A percentile compares a stretch with the other conserved stretches of the same genome.
These are phyloP conservation scores for Dolichallabes microphthalmus DNA, from an alignment of 2,113 vertebrate species.

Conservation along the genomic window DNA sequence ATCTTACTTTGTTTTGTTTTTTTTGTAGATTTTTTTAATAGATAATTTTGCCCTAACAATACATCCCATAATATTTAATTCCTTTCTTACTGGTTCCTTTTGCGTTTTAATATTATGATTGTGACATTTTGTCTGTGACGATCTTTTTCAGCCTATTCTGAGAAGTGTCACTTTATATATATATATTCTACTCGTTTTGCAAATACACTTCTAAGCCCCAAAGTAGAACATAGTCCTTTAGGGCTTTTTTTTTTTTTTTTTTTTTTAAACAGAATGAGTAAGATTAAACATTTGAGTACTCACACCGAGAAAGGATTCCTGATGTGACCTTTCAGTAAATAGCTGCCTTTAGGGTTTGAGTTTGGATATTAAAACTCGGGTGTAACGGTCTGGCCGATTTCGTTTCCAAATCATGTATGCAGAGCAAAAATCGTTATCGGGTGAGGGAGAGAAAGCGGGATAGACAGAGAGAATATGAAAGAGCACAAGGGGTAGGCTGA, in stretches of 20 bases:
- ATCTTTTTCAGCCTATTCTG: background rate
- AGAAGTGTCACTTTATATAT: no score
- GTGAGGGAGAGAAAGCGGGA: conserved; percentile 10
- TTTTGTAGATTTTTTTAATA: no score
- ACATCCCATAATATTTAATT: background rate
- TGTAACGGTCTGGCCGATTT: conserved; percentile 8
- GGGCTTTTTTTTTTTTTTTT: background rate
- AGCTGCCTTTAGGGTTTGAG: background rate
- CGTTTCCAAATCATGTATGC: conserved; percentile 1
- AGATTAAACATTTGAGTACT: background rate
- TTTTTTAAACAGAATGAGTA: background rate
- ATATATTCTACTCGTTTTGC: background rate
- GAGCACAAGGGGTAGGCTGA: background rate
- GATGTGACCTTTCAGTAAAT: conserved; percentile 3
- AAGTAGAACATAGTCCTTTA: background rate
- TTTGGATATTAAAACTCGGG: background rate
- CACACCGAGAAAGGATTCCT: background rate
- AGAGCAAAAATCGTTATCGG: conserved; percentile 28
- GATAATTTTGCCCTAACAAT: background rate
- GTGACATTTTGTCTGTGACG: background rate
- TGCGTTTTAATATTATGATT: background rate
- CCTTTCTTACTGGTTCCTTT: background rate
- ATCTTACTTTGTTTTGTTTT: background rate
- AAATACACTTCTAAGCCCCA: background rate
- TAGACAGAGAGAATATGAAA: conserved; percentile 4